These are phyloP conservation scores for Amorpha juglandis DNA, from an alignment of 2,888 invertebrate species.

Conservation along the genomic window DNA sequence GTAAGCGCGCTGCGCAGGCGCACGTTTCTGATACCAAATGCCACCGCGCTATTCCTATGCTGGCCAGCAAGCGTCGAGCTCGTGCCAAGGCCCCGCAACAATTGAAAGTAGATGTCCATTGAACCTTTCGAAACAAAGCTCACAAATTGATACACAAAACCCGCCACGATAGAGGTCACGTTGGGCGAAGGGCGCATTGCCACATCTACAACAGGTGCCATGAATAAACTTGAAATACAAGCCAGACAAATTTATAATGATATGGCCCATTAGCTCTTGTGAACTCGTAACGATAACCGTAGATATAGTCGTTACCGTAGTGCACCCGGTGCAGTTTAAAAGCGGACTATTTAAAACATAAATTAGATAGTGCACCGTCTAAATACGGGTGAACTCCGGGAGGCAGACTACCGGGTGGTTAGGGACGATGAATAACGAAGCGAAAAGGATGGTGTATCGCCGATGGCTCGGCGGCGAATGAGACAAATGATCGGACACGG, in stretches of 20 bases:
- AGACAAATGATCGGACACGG: constrained; percentile 66
- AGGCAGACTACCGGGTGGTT: constrained; percentile 79
- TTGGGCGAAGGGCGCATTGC: constrained; percentile 58
- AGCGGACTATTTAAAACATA: constrained; percentile 79
- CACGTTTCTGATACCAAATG: constrained; percentile 66
- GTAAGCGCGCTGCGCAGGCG: constrained; percentile 70
- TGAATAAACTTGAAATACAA: constrained; percentile 43
- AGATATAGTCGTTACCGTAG: constrained; percentile 68
- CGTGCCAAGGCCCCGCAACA: constrained; percentile 73
- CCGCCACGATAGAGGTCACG: constrained; percentile 50
- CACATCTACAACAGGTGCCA: constrained; percentile 62
- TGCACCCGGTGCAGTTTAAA: constrained; percentile 64
- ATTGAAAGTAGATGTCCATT: constrained; percentile 73
- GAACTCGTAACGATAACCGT: constrained; percentile 69
- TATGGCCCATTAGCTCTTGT: constrained; percentile 70
- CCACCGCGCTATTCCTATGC: constrained; percentile 71
- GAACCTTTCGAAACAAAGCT: constrained; percentile 58
- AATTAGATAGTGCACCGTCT: constrained; percentile 82
- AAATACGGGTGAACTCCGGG: constrained; percentile 79
- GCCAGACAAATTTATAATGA: constrained; percentile 77
- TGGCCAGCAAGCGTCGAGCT: constrained; percentile 54
- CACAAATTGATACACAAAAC: constrained; percentile 48
- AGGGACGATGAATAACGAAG: constrained; percentile 79
- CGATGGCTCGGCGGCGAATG: constrained; percentile 57
- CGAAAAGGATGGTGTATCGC: constrained; percentile 71